Conservation (phyloP, 2,888 invertebrate species). For the Thereva nobilitata region DNA sequence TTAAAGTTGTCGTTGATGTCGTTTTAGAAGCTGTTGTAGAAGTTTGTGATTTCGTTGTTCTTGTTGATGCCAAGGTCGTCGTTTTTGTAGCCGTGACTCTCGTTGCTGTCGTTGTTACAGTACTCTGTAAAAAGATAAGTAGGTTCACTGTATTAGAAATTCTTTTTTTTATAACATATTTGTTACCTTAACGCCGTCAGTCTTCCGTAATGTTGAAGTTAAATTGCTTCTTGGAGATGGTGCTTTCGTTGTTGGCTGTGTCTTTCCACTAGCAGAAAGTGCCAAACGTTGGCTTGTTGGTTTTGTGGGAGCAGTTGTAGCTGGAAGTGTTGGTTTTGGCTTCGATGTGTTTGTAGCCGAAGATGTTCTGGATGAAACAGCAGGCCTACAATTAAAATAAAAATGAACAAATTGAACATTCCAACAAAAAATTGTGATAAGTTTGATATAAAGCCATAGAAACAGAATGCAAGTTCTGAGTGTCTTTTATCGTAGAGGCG, state of each 20-base stretch:
- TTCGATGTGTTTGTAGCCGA: conserved; percentile 21
- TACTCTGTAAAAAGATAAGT: background rate
- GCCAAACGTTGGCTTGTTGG: too few species aligned
- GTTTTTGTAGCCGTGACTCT: conserved; percentile 19
- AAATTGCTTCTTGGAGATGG: conserved; percentile 52
- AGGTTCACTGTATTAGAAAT: too few species aligned
- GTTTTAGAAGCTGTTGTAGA: conserved; percentile 42
- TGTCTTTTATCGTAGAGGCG: too few species aligned
- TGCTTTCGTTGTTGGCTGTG: conserved; percentile 10
- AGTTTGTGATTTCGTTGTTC: conserved; percentile 38
- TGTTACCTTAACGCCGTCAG: conserved; percentile 45
- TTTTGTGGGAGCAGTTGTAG: background rate
- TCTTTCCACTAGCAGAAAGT: too few species aligned
- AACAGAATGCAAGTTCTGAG: too few species aligned
- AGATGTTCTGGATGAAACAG: conserved; percentile 21
- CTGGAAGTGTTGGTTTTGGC: conserved; percentile 4
- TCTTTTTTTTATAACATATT: too few species aligned
- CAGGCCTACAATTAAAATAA: background rate
- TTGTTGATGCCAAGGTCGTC: conserved; percentile 28
- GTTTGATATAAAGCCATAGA: background rate
- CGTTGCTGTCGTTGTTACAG: conserved; percentile 15
- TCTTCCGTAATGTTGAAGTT: conserved; percentile 51
- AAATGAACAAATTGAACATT: background rate
- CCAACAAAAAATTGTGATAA: background rate
- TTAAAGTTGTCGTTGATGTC: conserved; percentile 42